phyloP scores from a whole-genome alignment of 2,113 vertebrate species.

The Tympanuchus pallidicinctus region DNA sequence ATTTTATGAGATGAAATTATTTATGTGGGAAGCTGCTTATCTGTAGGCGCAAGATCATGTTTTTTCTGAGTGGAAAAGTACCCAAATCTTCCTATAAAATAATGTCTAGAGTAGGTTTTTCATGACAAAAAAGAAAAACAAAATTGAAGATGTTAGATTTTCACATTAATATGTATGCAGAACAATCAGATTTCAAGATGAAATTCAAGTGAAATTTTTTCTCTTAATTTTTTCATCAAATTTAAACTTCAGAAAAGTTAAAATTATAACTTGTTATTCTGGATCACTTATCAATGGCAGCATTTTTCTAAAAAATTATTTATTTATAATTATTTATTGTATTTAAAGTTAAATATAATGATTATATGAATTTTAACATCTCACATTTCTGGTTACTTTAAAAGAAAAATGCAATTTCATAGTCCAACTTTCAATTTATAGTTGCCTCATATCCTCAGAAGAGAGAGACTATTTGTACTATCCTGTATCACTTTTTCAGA shows the following conservation, averaged over 20 bases:
- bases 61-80: neutral
- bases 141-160: neutral
- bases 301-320: neutral
- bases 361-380: slow-evolving; percentile 1
- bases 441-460: neutral
- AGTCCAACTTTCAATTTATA: neutral
- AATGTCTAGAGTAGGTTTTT: neutral
- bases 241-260: neutral
- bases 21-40: neutral
- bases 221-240: neutral
- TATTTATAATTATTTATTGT: too few species aligned
- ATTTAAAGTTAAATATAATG: slow-evolving; percentile 25
- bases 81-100: neutral
- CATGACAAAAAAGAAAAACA: neutral
- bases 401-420: neutral
- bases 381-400: slow-evolving; percentile 19
- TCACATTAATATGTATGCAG: rapidly evolving
- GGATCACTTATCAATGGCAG: neutral
- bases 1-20: neutral
- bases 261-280: neutral
- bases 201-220: neutral
- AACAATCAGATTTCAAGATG: neutral
- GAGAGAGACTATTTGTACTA: neutral
- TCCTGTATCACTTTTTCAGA: neutral
- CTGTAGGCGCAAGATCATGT: neutral